phyloP scores from a whole-genome alignment of 2,113 vertebrate genomes.

The Eclectus roratus region DNA sequence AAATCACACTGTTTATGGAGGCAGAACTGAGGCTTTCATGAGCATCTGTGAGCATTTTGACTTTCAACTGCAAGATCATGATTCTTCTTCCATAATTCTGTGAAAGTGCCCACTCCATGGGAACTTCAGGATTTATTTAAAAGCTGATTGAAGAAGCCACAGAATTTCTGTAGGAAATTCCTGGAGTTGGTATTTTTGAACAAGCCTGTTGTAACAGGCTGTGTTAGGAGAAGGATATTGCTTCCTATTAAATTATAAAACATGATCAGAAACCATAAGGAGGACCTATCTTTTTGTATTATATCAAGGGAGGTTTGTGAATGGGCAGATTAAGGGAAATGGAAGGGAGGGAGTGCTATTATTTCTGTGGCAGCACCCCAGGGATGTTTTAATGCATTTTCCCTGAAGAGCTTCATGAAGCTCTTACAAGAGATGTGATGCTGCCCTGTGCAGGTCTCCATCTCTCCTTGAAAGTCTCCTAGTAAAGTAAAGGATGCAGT shows the following conservation, averaged over 20 bases:
- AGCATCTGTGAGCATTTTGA: not conserved
- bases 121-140: not conserved
- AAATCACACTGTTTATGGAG: not conserved
- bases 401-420: not conserved
- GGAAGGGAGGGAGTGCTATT: not conserved
- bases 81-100: not conserved
- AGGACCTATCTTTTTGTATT: not conserved
- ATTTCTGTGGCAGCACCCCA: not conserved
- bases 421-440: not conserved
- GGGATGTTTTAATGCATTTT: not conserved
- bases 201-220: not conserved
- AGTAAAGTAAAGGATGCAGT: not conserved
- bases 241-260: not conserved
- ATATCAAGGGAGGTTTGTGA: not conserved
- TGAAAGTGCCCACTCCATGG: accelerated
- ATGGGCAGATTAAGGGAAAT: not conserved
- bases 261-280: not conserved
- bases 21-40: not conserved
- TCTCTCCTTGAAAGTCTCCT: not conserved
- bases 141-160: not conserved
- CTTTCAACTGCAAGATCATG: not conserved
- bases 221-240: not conserved
- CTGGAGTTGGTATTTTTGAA: not conserved
- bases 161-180: not conserved
- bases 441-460: not conserved